A percentile compares a stretch with the other conserved stretches of the same genome.
phyloP scores from a whole-genome alignment of 2,113 vertebrate species.

The Anoura caudifer region DNA sequence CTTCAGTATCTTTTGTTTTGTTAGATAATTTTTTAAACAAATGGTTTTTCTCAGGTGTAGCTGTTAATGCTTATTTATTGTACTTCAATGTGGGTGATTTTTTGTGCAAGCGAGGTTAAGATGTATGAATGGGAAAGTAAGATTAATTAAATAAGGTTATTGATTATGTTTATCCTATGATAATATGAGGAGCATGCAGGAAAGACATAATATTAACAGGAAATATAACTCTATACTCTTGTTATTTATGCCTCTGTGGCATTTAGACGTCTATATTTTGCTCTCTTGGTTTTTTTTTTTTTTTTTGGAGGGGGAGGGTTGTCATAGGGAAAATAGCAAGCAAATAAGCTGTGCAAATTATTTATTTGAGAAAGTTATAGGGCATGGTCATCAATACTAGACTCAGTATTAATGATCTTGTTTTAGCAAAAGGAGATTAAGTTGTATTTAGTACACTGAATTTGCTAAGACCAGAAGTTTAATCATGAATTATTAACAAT shows the following conservation, averaged over 20 bases:
- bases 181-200: not conserved
- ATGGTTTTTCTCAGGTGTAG: not conserved
- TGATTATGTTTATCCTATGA: not conserved
- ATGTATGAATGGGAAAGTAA: not conserved
- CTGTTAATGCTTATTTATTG: not conserved
- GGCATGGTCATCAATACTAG: not conserved
- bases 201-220: not conserved
- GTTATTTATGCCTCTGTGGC: not conserved
- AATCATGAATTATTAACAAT: slow-evolving; percentile 12
- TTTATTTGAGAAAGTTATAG: not conserved
- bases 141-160: not conserved
- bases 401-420: not conserved
- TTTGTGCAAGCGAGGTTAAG: not conserved
- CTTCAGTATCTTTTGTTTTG: slow-evolving; percentile 4
- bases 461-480: slow-evolving; percentile 20
- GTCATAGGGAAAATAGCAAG: not conserved
- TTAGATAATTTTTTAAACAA: slow-evolving; percentile 19
- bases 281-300: not conserved
- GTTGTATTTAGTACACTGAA: not conserved
- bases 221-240: not conserved
- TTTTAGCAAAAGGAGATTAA: slow-evolving; percentile 19
- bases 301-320: too few species aligned
- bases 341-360: not conserved
- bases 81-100: not conserved
- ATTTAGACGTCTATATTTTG: not conserved